Evolutionary conservation across 2,113 vertebrate species (phyloP).

Genomic region (Girardinichthys multiradiatus): DNA sequence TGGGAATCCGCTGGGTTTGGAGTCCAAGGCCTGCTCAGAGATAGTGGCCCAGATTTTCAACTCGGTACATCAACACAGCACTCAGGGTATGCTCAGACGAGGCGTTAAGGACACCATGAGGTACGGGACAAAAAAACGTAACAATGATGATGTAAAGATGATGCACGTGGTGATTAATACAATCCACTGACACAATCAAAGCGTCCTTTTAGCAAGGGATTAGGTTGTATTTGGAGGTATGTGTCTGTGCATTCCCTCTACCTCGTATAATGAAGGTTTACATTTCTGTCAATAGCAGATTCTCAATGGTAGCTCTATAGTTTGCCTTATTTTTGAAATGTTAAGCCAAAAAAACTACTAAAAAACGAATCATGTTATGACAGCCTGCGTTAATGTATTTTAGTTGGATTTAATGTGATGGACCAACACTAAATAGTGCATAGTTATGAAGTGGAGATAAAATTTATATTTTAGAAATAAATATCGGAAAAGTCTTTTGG

Average conservation of each 20-base stretch:
- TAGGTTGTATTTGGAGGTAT: not conserved
- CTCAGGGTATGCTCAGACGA: conserved; percentile 82
- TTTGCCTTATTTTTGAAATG: too few relatives aligned
- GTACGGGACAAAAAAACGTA: conserved; percentile 65
- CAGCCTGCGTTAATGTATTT: not conserved
- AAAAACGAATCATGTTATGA: too few relatives aligned
- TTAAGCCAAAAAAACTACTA: too few relatives aligned
- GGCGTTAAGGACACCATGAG: conserved; percentile 97
- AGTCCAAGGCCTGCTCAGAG: conserved; percentile 81
- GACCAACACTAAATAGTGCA: not conserved
- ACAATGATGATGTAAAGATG: not conserved
- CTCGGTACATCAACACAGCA: conserved; percentile 68
- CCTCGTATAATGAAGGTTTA: not conserved
- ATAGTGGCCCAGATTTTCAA: conserved; percentile 88
- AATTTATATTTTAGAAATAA: too few relatives aligned
- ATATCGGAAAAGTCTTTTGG: too few relatives aligned
- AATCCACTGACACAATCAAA: too few relatives aligned
- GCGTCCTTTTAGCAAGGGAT: too few relatives aligned
- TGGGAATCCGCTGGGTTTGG: conserved; percentile 86
- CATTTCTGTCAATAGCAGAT: not conserved
- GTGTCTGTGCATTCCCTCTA: too few relatives aligned
- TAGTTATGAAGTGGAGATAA: not conserved
- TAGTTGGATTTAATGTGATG: not conserved
- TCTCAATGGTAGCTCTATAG: not conserved
- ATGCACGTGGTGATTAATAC: conserved; percentile 11